Evolutionary conservation across 2,797 vertebrate species (phyloP).

Genomic region (Emydoidea blandingii): DNA sequence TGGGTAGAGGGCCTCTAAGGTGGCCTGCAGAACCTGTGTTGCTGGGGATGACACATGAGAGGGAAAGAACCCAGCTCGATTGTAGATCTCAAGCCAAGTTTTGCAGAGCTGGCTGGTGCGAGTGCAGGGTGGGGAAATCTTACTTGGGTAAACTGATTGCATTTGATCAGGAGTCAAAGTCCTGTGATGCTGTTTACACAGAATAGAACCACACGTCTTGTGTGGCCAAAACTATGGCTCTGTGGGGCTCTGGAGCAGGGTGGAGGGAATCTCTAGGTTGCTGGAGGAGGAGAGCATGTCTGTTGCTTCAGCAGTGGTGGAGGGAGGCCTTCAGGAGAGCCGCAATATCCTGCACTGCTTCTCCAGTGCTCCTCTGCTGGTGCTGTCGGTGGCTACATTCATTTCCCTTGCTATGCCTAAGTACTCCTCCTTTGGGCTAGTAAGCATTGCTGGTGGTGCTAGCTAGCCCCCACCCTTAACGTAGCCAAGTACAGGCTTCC

Average conservation of each 20-base stretch:
- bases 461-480: neutral
- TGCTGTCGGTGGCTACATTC: neutral
- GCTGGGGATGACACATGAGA: neutral
- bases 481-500: neutral
- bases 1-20: neutral
- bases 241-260: neutral
- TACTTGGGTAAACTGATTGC: neutral
- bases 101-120: neutral
- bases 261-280: neutral
- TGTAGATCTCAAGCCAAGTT: neutral
- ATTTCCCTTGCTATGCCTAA: neutral
- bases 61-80: neutral
- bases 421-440: neutral
- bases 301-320: neutral
- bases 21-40: neutral
- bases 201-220: neutral
- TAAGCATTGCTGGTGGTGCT: neutral
- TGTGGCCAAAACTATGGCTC: neutral
- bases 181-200: neutral
- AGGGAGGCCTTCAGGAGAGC: neutral
- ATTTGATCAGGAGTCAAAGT: neutral
- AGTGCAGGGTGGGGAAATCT: neutral
- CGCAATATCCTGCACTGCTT: rapidly evolving
- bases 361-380: neutral
- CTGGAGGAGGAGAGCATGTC: neutral